These are phyloP conservation scores for Mustela nigripes DNA, from an alignment of 2,113 vertebrate genomes.

Conservation along the genomic window DNA sequence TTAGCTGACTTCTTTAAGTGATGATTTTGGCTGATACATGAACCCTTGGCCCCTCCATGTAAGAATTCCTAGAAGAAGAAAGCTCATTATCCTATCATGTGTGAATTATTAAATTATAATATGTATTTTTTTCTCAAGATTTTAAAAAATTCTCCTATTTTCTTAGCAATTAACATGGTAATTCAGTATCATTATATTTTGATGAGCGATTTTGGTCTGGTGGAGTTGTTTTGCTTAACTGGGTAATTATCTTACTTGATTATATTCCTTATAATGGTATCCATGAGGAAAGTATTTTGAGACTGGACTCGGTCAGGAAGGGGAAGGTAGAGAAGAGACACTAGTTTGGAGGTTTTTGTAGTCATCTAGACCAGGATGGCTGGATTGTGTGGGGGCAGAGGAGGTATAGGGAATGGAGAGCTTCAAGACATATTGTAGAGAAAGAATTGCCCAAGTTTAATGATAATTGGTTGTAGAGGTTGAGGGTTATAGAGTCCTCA, in stretches of 20 bases:
- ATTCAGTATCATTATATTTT: neutral
- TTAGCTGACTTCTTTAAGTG: neutral
- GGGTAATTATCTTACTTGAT: neutral
- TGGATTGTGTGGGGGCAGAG: neutral
- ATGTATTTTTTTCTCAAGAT: neutral
- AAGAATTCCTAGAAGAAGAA: neutral
- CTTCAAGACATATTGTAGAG: neutral
- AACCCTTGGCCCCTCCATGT: neutral
- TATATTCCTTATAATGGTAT: constrained; percentile 6
- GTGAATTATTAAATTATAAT: neutral
- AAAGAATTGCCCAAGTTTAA: neutral
- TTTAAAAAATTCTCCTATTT: neutral
- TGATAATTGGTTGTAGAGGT: neutral
- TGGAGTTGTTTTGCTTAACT: neutral
- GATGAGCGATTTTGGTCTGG: neutral
- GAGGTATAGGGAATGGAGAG: neutral
- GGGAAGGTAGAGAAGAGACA: neutral
- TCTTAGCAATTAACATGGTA: neutral
- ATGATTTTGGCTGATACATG: neutral
- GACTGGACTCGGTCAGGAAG: neutral
- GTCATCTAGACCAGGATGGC: neutral
- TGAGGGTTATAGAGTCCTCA: neutral
- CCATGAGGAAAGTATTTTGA: neutral
- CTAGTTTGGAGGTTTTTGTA: neutral
- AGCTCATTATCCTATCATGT: neutral